Percentiles rank a stretch among this genome's conserved stretches.
phyloP scores from a whole-genome alignment of 2,888 invertebrate genomes.

The Habroteleia sp. region DNA sequence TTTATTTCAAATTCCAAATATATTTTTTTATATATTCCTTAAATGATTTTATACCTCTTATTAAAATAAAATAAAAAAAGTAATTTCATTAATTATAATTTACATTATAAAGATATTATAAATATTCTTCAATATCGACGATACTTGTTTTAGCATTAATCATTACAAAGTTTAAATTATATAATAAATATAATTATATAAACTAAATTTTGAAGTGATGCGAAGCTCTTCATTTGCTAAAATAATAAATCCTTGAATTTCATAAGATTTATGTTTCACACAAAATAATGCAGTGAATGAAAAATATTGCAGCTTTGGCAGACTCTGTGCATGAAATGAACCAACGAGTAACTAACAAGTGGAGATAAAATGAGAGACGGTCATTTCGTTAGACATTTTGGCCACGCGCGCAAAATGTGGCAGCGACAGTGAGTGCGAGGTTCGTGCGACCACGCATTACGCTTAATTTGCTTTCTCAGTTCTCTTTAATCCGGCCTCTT shows the following conservation, averaged over 20 bases:
- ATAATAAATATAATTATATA: too few species aligned
- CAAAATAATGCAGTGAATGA: conserved; percentile 36
- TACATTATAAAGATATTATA: too few species aligned
- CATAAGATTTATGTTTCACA: conserved; percentile 30
- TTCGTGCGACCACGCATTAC: conserved; percentile 45
- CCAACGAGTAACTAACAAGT: conserved; percentile 56
- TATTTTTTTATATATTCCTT: too few species aligned
- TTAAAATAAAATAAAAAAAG: too few species aligned
- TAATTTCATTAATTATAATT: too few species aligned
- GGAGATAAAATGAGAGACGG: conserved; percentile 59
- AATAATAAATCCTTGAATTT: conserved; percentile 9
- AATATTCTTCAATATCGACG: too few species aligned
- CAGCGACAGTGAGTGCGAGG: conserved; percentile 40
- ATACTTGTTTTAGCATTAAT: too few species aligned
- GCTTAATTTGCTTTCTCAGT: conserved; percentile 59
- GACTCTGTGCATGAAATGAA: conserved; percentile 18
- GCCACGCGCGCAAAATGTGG: conserved; percentile 57
- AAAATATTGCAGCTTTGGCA: conserved; percentile 44
- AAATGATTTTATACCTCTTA: too few species aligned
- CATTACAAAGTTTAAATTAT: too few species aligned
- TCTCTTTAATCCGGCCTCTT: conserved; percentile 41
- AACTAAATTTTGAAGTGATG: too few species aligned
- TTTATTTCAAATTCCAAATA: too few species aligned
- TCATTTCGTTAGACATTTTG: conserved; percentile 58
- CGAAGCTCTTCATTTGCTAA: neutral